Percentiles rank a stretch among this genome's conserved stretches.
Evolutionary conservation across 2,797 vertebrate genomes (phyloP).

Genomic region (Moxostoma hubbsi): DNA sequence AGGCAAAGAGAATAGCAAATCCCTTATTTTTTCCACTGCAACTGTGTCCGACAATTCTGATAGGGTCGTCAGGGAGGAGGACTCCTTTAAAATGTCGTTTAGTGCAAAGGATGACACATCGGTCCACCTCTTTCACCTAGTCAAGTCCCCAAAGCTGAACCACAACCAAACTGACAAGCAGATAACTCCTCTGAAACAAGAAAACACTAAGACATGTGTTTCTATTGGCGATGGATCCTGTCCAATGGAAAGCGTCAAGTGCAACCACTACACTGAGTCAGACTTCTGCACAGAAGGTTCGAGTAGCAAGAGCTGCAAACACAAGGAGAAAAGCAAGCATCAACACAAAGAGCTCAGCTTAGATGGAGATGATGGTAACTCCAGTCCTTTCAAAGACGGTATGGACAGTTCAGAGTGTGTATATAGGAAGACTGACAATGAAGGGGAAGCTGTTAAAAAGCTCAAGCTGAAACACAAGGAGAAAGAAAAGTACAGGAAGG

Average conservation of each 20-base stretch:
- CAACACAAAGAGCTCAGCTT: slow-evolving; percentile 87
- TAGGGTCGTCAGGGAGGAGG: slow-evolving; percentile 86
- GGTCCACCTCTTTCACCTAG: slow-evolving; percentile 93
- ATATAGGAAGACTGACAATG: slow-evolving; percentile 88
- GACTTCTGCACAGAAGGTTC: slow-evolving; percentile 92
- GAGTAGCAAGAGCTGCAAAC: slow-evolving; percentile 92
- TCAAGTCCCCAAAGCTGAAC: slow-evolving; percentile 93
- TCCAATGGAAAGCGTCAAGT: slow-evolving; percentile 84
- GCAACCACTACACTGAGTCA: slow-evolving; percentile 88
- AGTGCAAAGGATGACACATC: slow-evolving; percentile 95
- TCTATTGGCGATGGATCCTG: slow-evolving; percentile 86
- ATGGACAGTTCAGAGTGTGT: slow-evolving; percentile 85
- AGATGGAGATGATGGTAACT: slow-evolving; percentile 87
- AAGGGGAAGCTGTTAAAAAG: slow-evolving; percentile 95
- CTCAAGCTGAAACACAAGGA: slow-evolving; percentile 97
- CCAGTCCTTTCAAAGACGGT: slow-evolving; percentile 88
- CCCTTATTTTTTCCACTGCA: slow-evolving; percentile 81
- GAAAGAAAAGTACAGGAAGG: slow-evolving; percentile 93
- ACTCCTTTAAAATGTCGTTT: slow-evolving; percentile 95
- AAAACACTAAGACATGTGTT: slow-evolving; percentile 89
- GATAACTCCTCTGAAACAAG: slow-evolving; percentile 89
- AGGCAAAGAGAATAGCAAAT: slow-evolving; percentile 91
- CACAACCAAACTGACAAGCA: slow-evolving; percentile 93
- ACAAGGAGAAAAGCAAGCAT: slow-evolving; percentile 97
- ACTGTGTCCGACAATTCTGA: slow-evolving; percentile 86